Percentiles rank a stretch among this genome's conserved stretches.
These are phyloP conservation scores for Phylloscopus whistleri DNA, from an alignment of 2,113 vertebrate genomes.

Conservation along the genomic window DNA sequence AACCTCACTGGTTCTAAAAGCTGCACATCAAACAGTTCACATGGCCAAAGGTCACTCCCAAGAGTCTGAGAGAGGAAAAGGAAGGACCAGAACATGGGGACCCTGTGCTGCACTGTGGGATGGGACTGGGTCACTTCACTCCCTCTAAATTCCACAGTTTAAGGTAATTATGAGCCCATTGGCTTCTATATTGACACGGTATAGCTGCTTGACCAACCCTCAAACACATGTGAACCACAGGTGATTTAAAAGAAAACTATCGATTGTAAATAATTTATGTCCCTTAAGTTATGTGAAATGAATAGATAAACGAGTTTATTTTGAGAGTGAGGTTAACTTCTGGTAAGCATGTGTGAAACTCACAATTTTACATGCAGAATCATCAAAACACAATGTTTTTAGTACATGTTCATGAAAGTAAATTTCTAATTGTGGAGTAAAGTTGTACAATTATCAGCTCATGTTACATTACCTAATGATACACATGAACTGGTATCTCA, in stretches of 20 bases:
- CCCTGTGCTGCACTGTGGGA: not conserved
- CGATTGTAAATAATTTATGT: not conserved
- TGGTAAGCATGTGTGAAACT: not conserved
- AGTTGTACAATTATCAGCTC: not conserved
- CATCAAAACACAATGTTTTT: not conserved
- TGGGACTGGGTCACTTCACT: not conserved
- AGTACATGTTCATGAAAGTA: not conserved
- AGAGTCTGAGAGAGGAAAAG: not conserved
- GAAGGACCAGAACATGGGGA: not conserved
- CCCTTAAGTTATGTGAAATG: not conserved
- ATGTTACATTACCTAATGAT: not conserved
- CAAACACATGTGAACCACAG: not conserved
- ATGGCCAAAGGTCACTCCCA: not conserved
- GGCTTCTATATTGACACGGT: not conserved
- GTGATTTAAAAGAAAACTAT: not conserved
- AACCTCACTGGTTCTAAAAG: not conserved
- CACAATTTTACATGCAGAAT: not conserved
- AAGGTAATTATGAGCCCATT: not conserved
- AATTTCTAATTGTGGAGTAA: not conserved
- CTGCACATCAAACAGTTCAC: not conserved
- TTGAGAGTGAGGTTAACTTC: not conserved
- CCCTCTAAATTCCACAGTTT: not conserved
- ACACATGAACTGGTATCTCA: not conserved
- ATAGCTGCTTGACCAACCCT: not conserved
- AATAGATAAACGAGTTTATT: not conserved